Evolutionary conservation across 2,113 vertebrate genomes (phyloP), one percentile per base, ranked within the genome.

Genomic region (Aplodontia rufa): DNA sequence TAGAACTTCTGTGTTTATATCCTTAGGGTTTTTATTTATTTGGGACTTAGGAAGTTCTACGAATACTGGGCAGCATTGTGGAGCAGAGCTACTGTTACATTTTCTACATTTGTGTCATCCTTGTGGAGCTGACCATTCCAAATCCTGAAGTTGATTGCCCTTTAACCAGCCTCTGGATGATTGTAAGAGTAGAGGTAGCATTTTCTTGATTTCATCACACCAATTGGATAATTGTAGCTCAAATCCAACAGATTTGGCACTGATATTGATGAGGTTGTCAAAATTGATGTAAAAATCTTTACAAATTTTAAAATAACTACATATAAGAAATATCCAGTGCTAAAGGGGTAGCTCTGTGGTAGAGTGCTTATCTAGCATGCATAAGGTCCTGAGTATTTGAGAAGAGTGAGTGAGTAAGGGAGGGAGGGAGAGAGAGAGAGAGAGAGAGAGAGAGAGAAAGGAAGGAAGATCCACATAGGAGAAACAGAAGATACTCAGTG

Each of bases 1-100:
- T 78, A 45, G 6, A 85, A 81, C 53, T 88, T 94, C 68, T 81
- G 4, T 86, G 22, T 85, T 88, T 89, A 45, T 95, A 60, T 92
- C 26, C 6, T 72, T 8, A 68, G 51, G 32, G 20, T 42, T 83
- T 17, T 90, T n/a, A 92, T 83, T 79, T 51, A 62, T 94, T 95
- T 87, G 76, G n/a, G 58, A 92, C 28, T 8, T 79, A 13, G n/a
- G 82, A 24, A 75, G 4, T 28, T 88, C 74, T 3, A 53, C 74
- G 20, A 83, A 37, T 86, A 53, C 10, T 60, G 58, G 62, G 51
- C 79, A 40, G 24, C 42, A 71, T 64, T 53, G 28, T 45, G 35
- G 42, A 76, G 7, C 60, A 68, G 40, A 58, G n/a, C n/a, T 79
- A 12, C 28, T 9, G 20, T 69, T 19, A n/a, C 49, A 2, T 17